phyloP scores from a whole-genome alignment of 2,797 vertebrate genomes.

The Acipenser transmontanus region DNA sequence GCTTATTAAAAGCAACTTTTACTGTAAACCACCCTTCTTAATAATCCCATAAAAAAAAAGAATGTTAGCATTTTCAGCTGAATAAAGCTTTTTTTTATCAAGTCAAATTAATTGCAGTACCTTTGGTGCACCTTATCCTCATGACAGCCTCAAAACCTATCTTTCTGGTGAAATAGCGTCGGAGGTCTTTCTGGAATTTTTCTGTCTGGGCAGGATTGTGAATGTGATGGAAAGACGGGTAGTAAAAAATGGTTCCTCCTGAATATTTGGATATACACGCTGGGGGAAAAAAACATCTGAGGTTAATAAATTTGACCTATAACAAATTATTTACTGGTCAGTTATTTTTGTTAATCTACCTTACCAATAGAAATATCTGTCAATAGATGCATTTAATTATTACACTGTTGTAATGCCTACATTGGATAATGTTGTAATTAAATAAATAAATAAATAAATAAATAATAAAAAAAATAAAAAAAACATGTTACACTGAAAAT shows the following conservation, averaged over 20 bases:
- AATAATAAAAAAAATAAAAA: no score
- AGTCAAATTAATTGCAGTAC: conserved; percentile 47
- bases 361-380: no score
- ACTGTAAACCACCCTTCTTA: no score
- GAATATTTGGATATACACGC: conserved; percentile 92
- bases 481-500: no score
- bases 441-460: no score
- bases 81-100: no score
- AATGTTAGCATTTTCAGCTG: no score
- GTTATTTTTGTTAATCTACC: not conserved
- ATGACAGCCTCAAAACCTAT: conserved; percentile 97
- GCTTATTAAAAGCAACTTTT: no score
- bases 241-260: conserved; percentile 90
- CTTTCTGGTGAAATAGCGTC: conserved; percentile 89
- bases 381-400: no score
- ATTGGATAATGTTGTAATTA: no score
- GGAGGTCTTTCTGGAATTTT: conserved; percentile 85
- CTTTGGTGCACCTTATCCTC: conserved; percentile 98
- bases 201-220: conserved; percentile 79
- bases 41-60: no score
- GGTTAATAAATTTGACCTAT: not conserved
- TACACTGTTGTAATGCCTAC: no score
- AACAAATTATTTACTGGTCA: not conserved
- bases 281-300: conserved; percentile 33
- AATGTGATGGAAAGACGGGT: conserved; percentile 81